Evolutionary conservation across 2,888 invertebrate genomes (phyloP).

Genomic region (Drosophila meridiana): DNA sequence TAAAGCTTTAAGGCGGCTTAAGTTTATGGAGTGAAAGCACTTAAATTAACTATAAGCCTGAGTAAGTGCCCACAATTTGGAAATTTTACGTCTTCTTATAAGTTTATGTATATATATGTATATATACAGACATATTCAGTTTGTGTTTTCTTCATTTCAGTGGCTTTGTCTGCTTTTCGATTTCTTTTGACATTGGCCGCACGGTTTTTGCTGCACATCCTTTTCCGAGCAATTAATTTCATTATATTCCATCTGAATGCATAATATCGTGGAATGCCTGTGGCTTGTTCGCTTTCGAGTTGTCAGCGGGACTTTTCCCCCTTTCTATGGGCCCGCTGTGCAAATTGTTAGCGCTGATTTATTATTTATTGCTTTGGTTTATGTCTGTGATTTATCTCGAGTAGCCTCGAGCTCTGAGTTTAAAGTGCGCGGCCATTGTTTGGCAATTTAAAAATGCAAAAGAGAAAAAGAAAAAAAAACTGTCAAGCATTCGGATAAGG

Average conservation of each 20-base stretch:
- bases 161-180: neutral
- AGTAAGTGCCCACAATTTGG: neutral
- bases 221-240: conserved; percentile 70
- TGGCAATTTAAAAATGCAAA: conserved; percentile 39
- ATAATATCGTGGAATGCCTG: conserved; percentile 54
- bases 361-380: conserved; percentile 74
- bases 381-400: conserved; percentile 67
- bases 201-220: conserved; percentile 27
- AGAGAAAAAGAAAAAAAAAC: conserved; percentile 8
- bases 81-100: neutral
- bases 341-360: conserved; percentile 73
- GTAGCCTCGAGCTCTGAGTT: conserved; percentile 30
- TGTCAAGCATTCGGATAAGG: conserved; percentile 8
- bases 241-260: conserved; percentile 63
- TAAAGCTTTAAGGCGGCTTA: neutral
- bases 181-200: conserved; percentile 25
- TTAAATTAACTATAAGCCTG: conserved; percentile 1
- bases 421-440: conserved; percentile 54
- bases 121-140: neutral
- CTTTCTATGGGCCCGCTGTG: conserved; percentile 42
- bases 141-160: neutral
- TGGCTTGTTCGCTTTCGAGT: conserved; percentile 38
- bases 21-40: conserved; percentile 31
- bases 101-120: neutral
- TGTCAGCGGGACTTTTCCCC: conserved; percentile 49